Evolutionary conservation across 2,113 vertebrate genomes (phyloP), one percentile per base, ranked within the genome.

Genomic region (Struthidea cinerea): DNA sequence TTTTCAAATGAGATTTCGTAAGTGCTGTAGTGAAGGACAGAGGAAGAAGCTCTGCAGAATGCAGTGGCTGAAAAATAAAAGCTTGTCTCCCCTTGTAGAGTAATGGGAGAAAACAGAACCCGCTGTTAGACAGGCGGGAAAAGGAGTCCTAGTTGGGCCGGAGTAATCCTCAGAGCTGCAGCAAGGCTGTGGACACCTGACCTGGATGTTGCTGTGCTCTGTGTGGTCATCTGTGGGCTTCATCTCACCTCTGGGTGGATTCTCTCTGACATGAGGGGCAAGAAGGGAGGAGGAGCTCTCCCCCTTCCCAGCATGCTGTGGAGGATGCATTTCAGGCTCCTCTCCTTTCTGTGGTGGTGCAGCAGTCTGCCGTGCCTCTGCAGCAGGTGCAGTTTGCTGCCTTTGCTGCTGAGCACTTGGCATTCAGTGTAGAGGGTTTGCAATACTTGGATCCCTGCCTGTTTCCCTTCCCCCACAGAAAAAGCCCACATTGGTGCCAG

Each of bases 191-290:
- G 1, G 1, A 19, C 19, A 32, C 16, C 24, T 76, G 32, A 26
- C 18, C 30, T 56, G 33, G 47, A 20, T 15, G 11, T 56, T 87
- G 33, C 44, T 80, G 20, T 73, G 65, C 11, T 70, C 61, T 30
- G 22, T 0, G 0, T 57, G 32, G 15, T 63, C 8, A 16, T 63
- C 60, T 57, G 1, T 49, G 30, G 22, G 11, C 47, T 67, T 46
- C 27, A 20, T 86, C 68, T 83, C 49, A 55, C 35, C 26, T 76
- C 21, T 52, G 14, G 32, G 16, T 59, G 65, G 18, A 60, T 80
- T 26, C 21, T 60, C 3, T 56, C 18, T 56, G 67, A n/a, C 6
- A 2, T 0, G 10, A 39, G 28, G 16, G 21, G 10, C 1, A 7
- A 64, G 33, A 59, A n/a, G 83, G 30, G 20, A 59, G 28, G 47